phyloP scores from a whole-genome alignment of 37 sponge, comb jelly and placozoan species.

The Halisarca cf. caerulea region DNA sequence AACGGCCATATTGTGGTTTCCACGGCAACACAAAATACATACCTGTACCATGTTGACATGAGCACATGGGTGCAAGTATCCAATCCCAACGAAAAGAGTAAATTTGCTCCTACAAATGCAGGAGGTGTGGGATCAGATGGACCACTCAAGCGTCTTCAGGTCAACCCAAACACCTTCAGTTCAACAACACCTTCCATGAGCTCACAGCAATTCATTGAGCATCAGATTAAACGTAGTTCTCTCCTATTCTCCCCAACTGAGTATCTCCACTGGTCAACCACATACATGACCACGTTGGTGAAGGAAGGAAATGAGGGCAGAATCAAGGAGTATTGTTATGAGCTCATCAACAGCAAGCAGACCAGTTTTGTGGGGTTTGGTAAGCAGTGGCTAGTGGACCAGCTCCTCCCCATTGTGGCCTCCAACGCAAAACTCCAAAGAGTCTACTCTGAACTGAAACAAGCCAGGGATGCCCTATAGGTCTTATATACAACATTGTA shows the following conservation, averaged over 20 bases:
- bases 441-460: conserved; percentile 72
- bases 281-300: conserved; percentile 64
- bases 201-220: conserved; percentile 46
- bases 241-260: conserved; percentile 55
- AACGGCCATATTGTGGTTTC: conserved; percentile 49
- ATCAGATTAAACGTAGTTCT: conserved; percentile 49
- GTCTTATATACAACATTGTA: too few species aligned
- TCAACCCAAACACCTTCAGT: neutral
- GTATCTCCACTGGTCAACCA: conserved; percentile 67
- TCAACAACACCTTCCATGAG: neutral
- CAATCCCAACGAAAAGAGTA: conserved; percentile 22
- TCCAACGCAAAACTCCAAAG: conserved; percentile 68
- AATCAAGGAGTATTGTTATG: conserved; percentile 58
- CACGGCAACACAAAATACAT: neutral
- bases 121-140: conserved; percentile 5
- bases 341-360: conserved; percentile 22
- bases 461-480: too few species aligned
- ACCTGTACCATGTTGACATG: conserved; percentile 46
- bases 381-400: conserved; percentile 45
- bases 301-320: conserved; percentile 50
- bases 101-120: neutral
- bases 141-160: conserved; percentile 7
- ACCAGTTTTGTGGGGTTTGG: conserved; percentile 38
- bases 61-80: conserved; percentile 51
- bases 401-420: conserved; percentile 52